Evolutionary conservation across 1,140 invertebrate species (phyloP).

Genomic region (Calycopis cecrops): DNA sequence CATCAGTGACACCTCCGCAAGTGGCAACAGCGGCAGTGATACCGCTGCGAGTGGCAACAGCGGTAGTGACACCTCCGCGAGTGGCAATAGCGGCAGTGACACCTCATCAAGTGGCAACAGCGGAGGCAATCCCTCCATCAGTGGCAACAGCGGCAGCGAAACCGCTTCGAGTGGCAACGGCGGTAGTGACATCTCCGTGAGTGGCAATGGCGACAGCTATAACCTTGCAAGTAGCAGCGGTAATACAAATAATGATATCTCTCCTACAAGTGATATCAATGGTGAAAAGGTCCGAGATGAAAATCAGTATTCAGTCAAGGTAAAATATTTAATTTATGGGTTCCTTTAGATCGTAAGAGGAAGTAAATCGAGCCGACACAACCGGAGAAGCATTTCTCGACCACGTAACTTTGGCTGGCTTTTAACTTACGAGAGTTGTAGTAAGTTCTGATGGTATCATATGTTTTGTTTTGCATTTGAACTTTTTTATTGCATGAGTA

Average conservation of each 20-base stretch:
- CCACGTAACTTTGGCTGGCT: too few species aligned
- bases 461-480: too few species aligned
- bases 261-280: background rate
- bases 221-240: background rate
- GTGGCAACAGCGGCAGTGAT: background rate
- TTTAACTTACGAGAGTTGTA: too few species aligned
- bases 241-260: background rate
- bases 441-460: too few species aligned
- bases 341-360: background rate
- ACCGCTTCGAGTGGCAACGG: background rate
- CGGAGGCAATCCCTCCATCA: background rate
- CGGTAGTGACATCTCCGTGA: background rate
- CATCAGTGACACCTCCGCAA: background rate
- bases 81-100: background rate
- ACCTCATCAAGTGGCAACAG: background rate
- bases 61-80: background rate
- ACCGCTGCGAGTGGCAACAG: background rate
- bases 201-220: too few species aligned
- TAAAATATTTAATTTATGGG: background rate
- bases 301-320: conserved; percentile 10
- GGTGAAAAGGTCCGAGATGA: background rate
- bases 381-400: too few species aligned
- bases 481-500: too few species aligned
- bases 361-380: too few species aligned
- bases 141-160: background rate